Evolutionary conservation across 2,888 invertebrate species (phyloP).

Genomic region (Gymnosoma rotundatum): DNA sequence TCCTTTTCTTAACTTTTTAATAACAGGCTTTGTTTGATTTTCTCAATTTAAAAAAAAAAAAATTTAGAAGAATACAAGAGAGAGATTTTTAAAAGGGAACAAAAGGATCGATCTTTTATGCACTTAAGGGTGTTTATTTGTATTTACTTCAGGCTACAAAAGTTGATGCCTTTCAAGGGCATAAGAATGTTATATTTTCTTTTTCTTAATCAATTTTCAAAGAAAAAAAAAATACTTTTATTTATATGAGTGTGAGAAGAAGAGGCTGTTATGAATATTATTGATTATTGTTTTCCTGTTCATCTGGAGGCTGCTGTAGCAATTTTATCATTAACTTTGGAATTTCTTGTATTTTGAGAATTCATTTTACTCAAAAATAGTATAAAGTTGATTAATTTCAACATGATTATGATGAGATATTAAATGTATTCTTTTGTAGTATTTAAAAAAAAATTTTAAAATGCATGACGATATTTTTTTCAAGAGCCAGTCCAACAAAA

Average conservation of each 20-base stretch:
- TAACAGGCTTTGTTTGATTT: too few species aligned
- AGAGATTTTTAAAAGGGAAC: not conserved
- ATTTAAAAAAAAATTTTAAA: too few species aligned
- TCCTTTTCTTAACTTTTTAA: too few species aligned
- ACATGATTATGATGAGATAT: too few species aligned
- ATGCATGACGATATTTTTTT: not conserved
- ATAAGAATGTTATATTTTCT: too few species aligned
- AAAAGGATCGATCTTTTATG: not conserved
- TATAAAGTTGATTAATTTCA: too few species aligned
- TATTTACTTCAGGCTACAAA: slow-evolving; percentile 1
- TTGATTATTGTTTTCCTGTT: slow-evolving; percentile 31
- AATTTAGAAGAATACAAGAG: not conserved
- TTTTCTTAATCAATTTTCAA: too few species aligned
- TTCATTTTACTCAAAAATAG: too few species aligned
- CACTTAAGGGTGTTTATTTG: not conserved
- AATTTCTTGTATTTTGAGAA: not conserved
- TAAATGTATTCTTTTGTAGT: too few species aligned
- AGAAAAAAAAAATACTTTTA: not conserved
- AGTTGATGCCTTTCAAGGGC: not conserved
- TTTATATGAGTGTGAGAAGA: not conserved
- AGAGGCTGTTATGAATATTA: slow-evolving; percentile 2
- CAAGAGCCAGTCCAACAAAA: not conserved
- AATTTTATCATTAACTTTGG: slow-evolving; percentile 16
- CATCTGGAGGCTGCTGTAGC: slow-evolving; percentile 23
- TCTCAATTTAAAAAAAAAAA: not conserved